A percentile compares a stretch with the other conserved stretches of the same genome.
These are phyloP conservation scores for Plodia interpunctella DNA, from an alignment of 1,140 invertebrate species.

Conservation along the genomic window DNA sequence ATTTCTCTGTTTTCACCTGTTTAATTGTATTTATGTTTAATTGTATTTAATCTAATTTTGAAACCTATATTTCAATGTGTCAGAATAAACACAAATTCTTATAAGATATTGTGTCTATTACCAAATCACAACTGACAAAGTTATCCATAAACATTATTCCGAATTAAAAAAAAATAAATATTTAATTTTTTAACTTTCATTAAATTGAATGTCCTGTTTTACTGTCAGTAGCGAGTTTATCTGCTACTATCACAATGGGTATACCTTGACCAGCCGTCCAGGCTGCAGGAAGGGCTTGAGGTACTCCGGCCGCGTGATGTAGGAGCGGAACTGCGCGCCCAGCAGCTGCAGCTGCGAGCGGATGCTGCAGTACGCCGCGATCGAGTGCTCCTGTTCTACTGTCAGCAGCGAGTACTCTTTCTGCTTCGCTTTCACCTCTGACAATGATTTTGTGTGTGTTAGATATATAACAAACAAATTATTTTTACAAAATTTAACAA, in stretches of 20 bases:
- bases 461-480: too few relatives aligned
- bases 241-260: neutral
- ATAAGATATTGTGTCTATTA: too few relatives aligned
- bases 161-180: too few relatives aligned
- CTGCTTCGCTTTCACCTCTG: constrained; percentile 87
- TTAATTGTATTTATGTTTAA: neutral
- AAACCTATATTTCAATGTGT: too few relatives aligned
- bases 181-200: too few relatives aligned
- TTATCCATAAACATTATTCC: too few relatives aligned
- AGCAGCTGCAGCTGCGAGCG: constrained; percentile 88
- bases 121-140: too few relatives aligned
- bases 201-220: too few relatives aligned
- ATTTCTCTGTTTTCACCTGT: constrained; percentile 89
- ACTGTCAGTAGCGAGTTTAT: neutral
- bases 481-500: too few relatives aligned
- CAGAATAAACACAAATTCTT: too few relatives aligned
- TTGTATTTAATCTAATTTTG: too few relatives aligned
- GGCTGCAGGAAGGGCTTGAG: constrained; percentile 96
- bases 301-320: constrained; percentile 91
- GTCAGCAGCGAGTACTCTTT: constrained; percentile 80
- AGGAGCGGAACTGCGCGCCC: constrained; percentile 84
- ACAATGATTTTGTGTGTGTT: neutral
- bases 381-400: constrained; percentile 85
- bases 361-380: constrained; percentile 91
- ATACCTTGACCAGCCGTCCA: constrained; percentile 93